Evolutionary conservation across 2,888 invertebrate genomes (phyloP).

Genomic region (Danaus chrysippus): DNA sequence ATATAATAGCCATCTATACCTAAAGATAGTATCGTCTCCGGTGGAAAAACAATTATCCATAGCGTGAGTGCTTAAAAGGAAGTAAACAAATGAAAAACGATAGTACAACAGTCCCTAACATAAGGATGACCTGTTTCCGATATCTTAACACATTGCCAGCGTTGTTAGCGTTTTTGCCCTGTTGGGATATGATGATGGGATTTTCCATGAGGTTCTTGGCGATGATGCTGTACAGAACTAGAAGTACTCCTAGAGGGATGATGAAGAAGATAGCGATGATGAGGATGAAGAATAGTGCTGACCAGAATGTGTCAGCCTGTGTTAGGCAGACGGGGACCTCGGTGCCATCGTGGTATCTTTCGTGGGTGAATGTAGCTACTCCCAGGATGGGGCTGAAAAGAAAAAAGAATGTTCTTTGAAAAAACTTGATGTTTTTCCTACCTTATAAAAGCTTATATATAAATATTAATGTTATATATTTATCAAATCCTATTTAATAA

Average conservation of each 20-base stretch:
- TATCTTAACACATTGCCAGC: conserved; percentile 82
- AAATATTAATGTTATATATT: too few species aligned
- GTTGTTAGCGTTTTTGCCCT: conserved; percentile 69
- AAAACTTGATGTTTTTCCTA: neutral
- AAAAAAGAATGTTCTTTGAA: conserved; percentile 32
- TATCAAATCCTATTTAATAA: too few species aligned
- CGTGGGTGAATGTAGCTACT: conserved; percentile 87
- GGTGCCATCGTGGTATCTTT: conserved; percentile 85
- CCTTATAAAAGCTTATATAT: neutral
- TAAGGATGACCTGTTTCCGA: conserved; percentile 90
- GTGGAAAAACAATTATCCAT: conserved; percentile 90
- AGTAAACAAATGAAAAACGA: conserved; percentile 94
- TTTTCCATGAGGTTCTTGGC: conserved; percentile 91
- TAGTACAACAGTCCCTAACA: conserved; percentile 93
- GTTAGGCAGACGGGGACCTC: conserved; percentile 88
- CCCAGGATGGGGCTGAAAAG: conserved; percentile 88
- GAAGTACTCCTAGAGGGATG: conserved; percentile 88
- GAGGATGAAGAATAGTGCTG: conserved; percentile 87
- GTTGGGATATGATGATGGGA: conserved; percentile 83
- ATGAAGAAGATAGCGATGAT: conserved; percentile 92
- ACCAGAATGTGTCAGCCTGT: conserved; percentile 87
- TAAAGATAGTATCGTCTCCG: conserved; percentile 82
- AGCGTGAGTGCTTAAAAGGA: conserved; percentile 93
- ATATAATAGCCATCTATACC: conserved; percentile 91
- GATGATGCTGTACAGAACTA: conserved; percentile 90